Evolutionary conservation across 2,113 vertebrate species (phyloP).

Genomic region (Meleagris gallopavo): DNA sequence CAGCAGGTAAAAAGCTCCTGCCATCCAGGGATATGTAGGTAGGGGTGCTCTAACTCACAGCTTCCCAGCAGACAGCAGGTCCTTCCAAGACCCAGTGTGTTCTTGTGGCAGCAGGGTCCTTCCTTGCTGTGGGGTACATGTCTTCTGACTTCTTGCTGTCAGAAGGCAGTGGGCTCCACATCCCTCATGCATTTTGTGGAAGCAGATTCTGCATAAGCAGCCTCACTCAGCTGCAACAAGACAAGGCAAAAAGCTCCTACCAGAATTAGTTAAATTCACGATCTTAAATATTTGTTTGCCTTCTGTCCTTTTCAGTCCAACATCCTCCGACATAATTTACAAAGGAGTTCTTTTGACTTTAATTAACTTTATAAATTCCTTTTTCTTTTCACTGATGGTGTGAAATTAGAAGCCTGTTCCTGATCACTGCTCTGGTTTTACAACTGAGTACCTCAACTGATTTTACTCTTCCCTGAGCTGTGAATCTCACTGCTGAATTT

Average conservation of each 20-base stretch:
- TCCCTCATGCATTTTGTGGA: accelerated
- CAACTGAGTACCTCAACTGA: neutral
- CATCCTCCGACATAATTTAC: neutral
- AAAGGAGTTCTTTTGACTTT: neutral
- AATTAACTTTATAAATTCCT: neutral
- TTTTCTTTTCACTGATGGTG: neutral
- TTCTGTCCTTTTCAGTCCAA: neutral
- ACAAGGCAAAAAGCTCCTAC: neutral
- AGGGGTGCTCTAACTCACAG: neutral
- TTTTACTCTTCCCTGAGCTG: conserved; percentile 10
- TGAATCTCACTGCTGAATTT: neutral
- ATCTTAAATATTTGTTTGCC: neutral
- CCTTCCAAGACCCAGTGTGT: accelerated
- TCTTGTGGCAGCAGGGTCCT: neutral
- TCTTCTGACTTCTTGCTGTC: neutral
- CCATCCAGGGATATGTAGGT: neutral
- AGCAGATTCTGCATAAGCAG: neutral
- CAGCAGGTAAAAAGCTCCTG: neutral
- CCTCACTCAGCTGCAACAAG: neutral
- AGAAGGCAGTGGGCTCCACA: neutral
- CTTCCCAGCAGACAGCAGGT: neutral
- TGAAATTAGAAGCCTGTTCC: neutral
- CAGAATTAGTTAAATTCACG: neutral
- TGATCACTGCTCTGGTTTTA: neutral
- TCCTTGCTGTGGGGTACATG: accelerated